Evolutionary conservation across 2,113 vertebrate genomes (phyloP).

Genomic region (Prunella himalayana): DNA sequence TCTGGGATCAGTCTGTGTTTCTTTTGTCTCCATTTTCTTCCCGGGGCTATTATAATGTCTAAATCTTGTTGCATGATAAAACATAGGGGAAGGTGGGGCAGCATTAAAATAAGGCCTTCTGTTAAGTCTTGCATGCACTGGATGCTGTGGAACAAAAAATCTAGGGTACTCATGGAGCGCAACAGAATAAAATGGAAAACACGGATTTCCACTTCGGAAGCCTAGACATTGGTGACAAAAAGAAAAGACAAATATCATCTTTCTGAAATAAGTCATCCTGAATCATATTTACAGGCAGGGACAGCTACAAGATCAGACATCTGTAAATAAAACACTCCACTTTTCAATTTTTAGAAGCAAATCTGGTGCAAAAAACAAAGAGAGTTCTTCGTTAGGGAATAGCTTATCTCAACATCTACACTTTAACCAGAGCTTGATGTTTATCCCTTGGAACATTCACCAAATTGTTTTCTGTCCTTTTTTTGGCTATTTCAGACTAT

Average conservation of each 20-base stretch:
- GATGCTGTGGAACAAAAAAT: slow-evolving; percentile 51
- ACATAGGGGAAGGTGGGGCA: slow-evolving; percentile 52
- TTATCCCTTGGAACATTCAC: not conserved
- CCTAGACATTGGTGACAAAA: not conserved
- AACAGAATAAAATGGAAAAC: slow-evolving; percentile 54
- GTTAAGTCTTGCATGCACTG: slow-evolving; percentile 42
- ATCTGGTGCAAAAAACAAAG: not conserved
- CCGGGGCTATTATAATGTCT: slow-evolving; percentile 20
- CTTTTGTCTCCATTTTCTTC: slow-evolving; percentile 57
- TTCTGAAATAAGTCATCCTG: not conserved
- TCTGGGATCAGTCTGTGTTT: slow-evolving; percentile 64
- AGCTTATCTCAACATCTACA: not conserved
- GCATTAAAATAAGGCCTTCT: slow-evolving; percentile 58
- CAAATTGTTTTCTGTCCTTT: not conserved
- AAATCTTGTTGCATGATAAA: slow-evolving; percentile 57
- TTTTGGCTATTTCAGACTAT: not conserved
- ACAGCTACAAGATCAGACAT: not conserved
- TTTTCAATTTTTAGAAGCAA: not conserved
- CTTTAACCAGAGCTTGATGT: not conserved
- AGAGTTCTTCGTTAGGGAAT: not conserved
- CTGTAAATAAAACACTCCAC: not conserved
- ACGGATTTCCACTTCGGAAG: slow-evolving; percentile 51
- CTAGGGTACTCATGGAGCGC: slow-evolving; percentile 35
- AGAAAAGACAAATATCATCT: not conserved
- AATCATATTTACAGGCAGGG: not conserved